Evolutionary conservation across 1,140 invertebrate species (phyloP).

Genomic region (Euura saliciscinereae): DNA sequence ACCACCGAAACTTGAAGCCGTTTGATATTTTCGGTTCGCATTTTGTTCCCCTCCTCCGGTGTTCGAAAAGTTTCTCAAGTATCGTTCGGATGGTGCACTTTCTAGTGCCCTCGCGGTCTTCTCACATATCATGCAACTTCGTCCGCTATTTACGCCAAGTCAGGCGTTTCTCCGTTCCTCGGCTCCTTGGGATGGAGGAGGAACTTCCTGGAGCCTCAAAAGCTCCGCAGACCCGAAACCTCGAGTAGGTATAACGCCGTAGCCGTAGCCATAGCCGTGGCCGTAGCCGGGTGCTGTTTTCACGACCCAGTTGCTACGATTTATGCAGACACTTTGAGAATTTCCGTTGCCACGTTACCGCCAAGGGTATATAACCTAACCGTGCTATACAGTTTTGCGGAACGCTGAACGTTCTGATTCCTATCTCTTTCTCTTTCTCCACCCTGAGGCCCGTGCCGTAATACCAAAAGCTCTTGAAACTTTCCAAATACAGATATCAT

Average conservation of each 20-base stretch:
- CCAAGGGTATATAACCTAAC: background rate
- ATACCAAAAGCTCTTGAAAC: too few relatives aligned
- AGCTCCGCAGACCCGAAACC: too few relatives aligned
- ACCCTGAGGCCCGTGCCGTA: too few relatives aligned
- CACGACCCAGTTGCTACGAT: constrained; percentile 38
- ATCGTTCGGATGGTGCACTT: constrained; percentile 31
- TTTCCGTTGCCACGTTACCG: constrained; percentile 26
- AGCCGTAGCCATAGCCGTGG: too few relatives aligned
- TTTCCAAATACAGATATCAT: too few relatives aligned
- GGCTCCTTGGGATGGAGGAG: background rate
- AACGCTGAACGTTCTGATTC: too few relatives aligned
- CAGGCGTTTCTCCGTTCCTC: background rate
- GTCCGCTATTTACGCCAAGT: constrained; percentile 36
- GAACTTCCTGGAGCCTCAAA: background rate
- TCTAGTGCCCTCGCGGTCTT: constrained; percentile 34
- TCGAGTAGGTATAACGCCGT: too few relatives aligned
- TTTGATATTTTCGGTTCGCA: too few relatives aligned
- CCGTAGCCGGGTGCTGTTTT: constrained; percentile 25
- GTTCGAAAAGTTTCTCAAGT: background rate
- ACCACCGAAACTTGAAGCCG: too few relatives aligned
- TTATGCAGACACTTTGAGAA: constrained; percentile 38
- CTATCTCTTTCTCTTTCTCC: too few relatives aligned
- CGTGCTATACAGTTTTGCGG: too few relatives aligned
- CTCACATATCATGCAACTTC: constrained; percentile 44
- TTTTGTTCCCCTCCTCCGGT: too few relatives aligned